phyloP scores from a whole-genome alignment of 2,113 vertebrate genomes.

The Montifringilla adamsi region DNA sequence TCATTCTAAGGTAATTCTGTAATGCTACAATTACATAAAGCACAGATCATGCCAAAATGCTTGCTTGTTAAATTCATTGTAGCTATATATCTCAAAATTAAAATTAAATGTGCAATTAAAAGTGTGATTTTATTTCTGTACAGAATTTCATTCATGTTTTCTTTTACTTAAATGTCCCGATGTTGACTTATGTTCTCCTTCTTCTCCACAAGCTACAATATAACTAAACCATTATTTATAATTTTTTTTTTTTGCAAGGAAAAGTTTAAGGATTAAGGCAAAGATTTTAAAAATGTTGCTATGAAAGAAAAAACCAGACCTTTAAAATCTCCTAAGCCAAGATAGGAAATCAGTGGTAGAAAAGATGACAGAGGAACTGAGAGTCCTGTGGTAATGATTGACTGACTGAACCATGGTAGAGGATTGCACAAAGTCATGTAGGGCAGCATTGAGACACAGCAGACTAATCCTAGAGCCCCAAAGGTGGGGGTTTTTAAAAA shows the following conservation, averaged over 20 bases:
- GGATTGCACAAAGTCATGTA: background rate
- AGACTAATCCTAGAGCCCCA: background rate
- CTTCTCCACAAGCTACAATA: background rate
- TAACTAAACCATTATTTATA: background rate
- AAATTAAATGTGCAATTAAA: background rate
- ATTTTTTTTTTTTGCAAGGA: background rate
- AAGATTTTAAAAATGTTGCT: background rate
- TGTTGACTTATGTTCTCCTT: background rate
- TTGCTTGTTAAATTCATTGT: background rate
- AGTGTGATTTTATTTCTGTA: background rate
- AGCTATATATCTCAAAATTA: background rate
- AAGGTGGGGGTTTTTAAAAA: fast-evolving
- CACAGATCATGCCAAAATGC: background rate
- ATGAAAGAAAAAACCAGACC: background rate
- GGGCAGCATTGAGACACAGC: background rate
- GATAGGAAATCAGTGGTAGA: background rate
- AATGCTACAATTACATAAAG: background rate
- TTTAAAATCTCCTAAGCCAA: background rate
- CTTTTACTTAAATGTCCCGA: background rate
- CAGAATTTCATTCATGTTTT: background rate
- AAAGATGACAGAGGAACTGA: background rate
- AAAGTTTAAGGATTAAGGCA: background rate
- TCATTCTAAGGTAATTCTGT: background rate
- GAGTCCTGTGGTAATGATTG: background rate
- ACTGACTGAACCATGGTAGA: background rate